Evolutionary conservation across 2,797 vertebrate genomes (phyloP).

Genomic region (Sandelia bainsii): DNA sequence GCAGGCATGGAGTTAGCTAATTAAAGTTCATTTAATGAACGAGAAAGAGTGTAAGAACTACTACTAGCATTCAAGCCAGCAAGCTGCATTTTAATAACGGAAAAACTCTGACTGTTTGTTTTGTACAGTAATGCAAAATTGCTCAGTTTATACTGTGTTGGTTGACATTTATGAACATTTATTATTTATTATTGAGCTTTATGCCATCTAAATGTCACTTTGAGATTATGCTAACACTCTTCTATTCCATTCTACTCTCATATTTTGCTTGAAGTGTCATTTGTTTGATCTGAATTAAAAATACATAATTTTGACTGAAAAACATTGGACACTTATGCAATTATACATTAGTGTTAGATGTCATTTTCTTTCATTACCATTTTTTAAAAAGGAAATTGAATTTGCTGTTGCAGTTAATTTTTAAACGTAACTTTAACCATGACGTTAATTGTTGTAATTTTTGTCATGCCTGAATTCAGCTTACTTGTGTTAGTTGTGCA

Average conservation of each 20-base stretch:
- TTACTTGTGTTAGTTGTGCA: not conserved
- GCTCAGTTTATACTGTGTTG: not conserved
- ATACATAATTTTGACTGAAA: not conserved
- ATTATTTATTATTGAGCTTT: not conserved
- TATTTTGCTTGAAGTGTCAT: not conserved
- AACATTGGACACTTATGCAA: no score
- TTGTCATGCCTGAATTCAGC: not conserved
- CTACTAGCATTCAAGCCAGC: not conserved
- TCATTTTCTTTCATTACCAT: not conserved
- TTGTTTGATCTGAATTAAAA: not conserved
- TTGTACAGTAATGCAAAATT: no score
- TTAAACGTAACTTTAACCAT: not conserved
- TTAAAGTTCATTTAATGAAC: slow-evolving; percentile 13
- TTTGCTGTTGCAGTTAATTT: not conserved
- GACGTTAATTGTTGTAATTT: not conserved
- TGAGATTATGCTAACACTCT: not conserved
- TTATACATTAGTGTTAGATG: not conserved
- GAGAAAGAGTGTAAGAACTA: not conserved
- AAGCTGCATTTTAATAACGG: not conserved
- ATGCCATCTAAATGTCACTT: slow-evolving; percentile 8
- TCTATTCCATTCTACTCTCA: not conserved
- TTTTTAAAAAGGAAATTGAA: no score
- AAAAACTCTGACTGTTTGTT: not conserved
- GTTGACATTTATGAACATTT: slow-evolving; percentile 1
- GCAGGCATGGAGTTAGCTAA: slow-evolving; percentile 10